Base-by-base conservation (phyloP, 2,113 vertebrate genomes). In the Pica pica region DNA sequence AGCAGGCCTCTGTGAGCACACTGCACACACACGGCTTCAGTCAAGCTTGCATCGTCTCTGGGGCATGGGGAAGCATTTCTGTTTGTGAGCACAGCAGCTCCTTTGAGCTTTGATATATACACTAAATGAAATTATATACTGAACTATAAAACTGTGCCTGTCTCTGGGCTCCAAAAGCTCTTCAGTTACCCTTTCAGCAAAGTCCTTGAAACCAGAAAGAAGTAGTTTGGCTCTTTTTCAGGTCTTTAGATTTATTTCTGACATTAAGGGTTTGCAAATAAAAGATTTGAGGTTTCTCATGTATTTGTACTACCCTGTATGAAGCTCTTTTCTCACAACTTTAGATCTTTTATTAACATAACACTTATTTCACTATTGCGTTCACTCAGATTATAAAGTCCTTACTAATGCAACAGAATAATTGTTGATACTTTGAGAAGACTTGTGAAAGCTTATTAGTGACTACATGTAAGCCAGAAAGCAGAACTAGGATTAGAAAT, bases 391-490 rank as follows among this genome's bases (percentile, higher is more conserved):
- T 1, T 1, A 49, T 52, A 16, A 74, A 83, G 83, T 37, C 52
- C 46, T 75, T 71, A 55, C 7, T 71, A 90, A 71, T 24, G 19
- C 57, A 94, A 61, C 80, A 85, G 78, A 95, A 89, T 84, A 91
- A 95, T 64, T 87, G 88, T 39, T 71, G 88, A 41, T 90, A 67
- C 87, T 75, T 57, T 67, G 42, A 67, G 46, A 94, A 94, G 70
- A 91, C 78, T 93, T 96, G 50, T 21, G 42, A 60, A 90, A 79
- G 75, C 82, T 76, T 90, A 24, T 78, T 80, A 96, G 63, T 85
- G 92, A 94, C 70, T 53, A 27, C 10, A 49, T 1, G 0, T 69
- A 91, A 83, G 41, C 35, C n/a, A 81, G 81, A 92, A 91, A 67
- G 59, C 68, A 83, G 37, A 21, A 44, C 21, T 31, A 59, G 35